Evolutionary conservation across 2,797 vertebrate genomes (phyloP).

Genomic region (Enteromius fasciolatus): DNA sequence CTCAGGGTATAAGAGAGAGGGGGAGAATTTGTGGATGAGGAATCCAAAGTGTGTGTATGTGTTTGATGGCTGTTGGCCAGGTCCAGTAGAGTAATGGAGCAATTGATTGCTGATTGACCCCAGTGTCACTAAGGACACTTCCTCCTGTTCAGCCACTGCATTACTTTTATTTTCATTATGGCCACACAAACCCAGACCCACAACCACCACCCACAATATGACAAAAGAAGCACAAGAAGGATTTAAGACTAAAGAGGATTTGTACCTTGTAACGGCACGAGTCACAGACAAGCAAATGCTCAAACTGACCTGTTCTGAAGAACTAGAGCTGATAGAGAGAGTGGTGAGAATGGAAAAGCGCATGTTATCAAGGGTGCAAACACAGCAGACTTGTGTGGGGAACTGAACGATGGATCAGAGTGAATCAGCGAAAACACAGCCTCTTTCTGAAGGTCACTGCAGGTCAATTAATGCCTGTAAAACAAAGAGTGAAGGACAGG

Average conservation of each 20-base stretch:
- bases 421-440: slow-evolving; percentile 54
- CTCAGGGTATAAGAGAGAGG: neutral
- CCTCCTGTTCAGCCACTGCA: slow-evolving; percentile 63
- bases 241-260: neutral
- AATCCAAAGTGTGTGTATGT: slow-evolving; percentile 29
- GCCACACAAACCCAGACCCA: slow-evolving; percentile 10
- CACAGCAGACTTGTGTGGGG: slow-evolving; percentile 41
- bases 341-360: neutral
- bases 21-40: slow-evolving; percentile 7
- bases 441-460: slow-evolving; percentile 45
- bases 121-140: slow-evolving; percentile 49
- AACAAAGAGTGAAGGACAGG: slow-evolving; percentile 29
- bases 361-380: slow-evolving; percentile 30
- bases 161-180: slow-evolving; percentile 63
- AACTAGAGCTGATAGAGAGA: slow-evolving; percentile 2
- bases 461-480: slow-evolving; percentile 45
- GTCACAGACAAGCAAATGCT: neutral
- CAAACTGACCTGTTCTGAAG: slow-evolving; percentile 9
- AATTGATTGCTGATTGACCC: slow-evolving; percentile 77
- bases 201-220: neutral
- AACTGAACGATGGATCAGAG: slow-evolving; percentile 40
- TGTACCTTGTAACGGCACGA: neutral
- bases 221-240: neutral
- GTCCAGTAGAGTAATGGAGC: slow-evolving; percentile 66
- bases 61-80: slow-evolving; percentile 68